Base-by-base conservation (phyloP, 2,797 vertebrate genomes). In the Bradypodion pumilum region DNA sequence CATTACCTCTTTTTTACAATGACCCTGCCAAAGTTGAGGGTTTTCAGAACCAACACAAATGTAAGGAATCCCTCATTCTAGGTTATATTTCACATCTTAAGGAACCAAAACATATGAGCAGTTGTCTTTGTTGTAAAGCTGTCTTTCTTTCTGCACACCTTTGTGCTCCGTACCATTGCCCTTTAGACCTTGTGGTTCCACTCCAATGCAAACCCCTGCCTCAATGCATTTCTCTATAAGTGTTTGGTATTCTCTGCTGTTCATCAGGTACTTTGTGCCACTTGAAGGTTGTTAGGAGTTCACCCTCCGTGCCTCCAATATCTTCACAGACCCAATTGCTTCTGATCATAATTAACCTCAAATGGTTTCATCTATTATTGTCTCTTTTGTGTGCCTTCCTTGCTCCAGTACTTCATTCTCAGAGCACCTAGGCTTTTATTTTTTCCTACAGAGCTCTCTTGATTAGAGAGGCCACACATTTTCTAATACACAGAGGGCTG, bases 271-370 rank as follows among this genome's bases (percentile, higher is more conserved):
- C 62, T 74, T 40, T 81, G 52, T 27, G 27, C 52, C 21, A 29
- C 56, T 42, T 40, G 3, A 25, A 52, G 77, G 65, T 87, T 65
- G 70, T 72, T 62, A 87, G 42, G 10, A 79, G 77, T 63, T 75
- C 77, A 70, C 44, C 29, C 52, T 80, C 80, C 35, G 42, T 35
- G 63, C 77, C 63, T 69, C 44, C 15, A 44, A 42, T 72, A 72
- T 60, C 40, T 63, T 87, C 72, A 60, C 32, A n/a, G 63, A 83
- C 65, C 40, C 77, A 73, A 78, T 37, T 56, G 62, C 85, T 87
- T 81, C 80, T 83, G 1, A 0, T 3, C 0, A 2, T 91, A 90
- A 90, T 81, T 88, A 85, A 79, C 73, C 89, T 84, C 63, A 0
- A 0, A 52, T 88, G 91, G 40, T 59, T 80, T 90, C 0, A 0